These are phyloP conservation scores for Eilema caniola DNA, from an alignment of 2,888 invertebrate genomes.

Conservation along the genomic window DNA sequence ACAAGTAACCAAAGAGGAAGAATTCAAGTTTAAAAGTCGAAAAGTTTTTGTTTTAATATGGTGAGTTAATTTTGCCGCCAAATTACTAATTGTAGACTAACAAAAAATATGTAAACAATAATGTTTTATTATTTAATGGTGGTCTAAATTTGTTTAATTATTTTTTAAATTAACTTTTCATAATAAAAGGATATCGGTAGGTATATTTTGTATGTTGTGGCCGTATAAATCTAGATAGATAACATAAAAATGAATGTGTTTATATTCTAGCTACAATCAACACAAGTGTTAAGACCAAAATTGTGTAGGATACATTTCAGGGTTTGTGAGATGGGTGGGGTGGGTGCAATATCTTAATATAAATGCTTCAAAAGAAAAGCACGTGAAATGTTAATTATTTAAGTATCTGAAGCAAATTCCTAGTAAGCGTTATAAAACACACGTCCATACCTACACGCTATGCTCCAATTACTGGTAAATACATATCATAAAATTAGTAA, in stretches of 20 bases:
- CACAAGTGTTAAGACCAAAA: no score
- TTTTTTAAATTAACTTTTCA: background rate
- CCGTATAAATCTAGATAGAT: no score
- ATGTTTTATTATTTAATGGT: background rate
- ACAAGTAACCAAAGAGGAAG: background rate
- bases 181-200: background rate
- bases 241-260: no score
- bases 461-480: no score
- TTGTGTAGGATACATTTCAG: no score
- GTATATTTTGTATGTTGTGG: background rate
- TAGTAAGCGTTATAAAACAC: background rate
- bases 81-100: background rate
- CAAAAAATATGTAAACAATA: background rate
- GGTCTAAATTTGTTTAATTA: background rate
- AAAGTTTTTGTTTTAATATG: slow-evolving; percentile 2
- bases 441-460: background rate
- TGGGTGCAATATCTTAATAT: no score
- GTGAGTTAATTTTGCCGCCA: background rate
- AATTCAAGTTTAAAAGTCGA: background rate
- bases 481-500: background rate
- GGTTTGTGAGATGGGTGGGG: no score
- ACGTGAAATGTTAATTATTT: no score
- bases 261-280: no score
- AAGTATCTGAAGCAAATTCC: background rate
- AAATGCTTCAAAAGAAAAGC: no score